Evolutionary conservation across 2,888 invertebrate genomes (phyloP), one percentile per base, ranked within the genome.

Genomic region (Volucella inanis): DNA sequence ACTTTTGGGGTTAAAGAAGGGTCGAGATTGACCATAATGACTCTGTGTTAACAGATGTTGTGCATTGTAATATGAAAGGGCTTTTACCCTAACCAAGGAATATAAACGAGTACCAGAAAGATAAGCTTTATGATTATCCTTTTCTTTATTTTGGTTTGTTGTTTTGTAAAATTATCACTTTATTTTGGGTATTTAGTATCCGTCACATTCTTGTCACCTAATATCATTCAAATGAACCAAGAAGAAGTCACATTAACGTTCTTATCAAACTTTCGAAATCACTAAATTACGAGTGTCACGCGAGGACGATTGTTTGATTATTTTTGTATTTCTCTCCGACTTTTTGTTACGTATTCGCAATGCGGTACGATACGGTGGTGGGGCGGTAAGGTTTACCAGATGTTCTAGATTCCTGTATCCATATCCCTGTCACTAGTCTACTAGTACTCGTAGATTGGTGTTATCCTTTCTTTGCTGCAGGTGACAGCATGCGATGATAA

Each of bases 121-220:
- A 78, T 78, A 82, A 82, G 72, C 82, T 68, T 82, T 65, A 79
- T 74, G 79, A 79, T 64, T 75, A 84, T 81, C 52, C 64, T 45
- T 52, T 50, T 59, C 59, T 64, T 38, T 31, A 31, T 31, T 31
- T 31, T 31, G 31, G 31, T n/a, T 50, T 39, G 49, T 18, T 15
- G 8, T 45, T 18, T 41, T 11, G 9, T 38, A 38, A 68, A 55
- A 68, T 65, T 83, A 74, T 79, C 74, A 54, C 64, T 68, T 31
- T 18, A 65, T 6, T 11, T 50, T 38, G 45, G 57, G 59, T 57
- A 80, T 80, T 84, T 80, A 80, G 75, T 80, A 80, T 71, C 75
- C 75, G 70, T 84, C 80, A 80, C 75, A 84, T 80, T 75, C 80
- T 84, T 84, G 84, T 84, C 84, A 80, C 84, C 79, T 75, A 61